phyloP scores from a whole-genome alignment of 2,888 invertebrate species.

The Iphiclides podalirius region DNA sequence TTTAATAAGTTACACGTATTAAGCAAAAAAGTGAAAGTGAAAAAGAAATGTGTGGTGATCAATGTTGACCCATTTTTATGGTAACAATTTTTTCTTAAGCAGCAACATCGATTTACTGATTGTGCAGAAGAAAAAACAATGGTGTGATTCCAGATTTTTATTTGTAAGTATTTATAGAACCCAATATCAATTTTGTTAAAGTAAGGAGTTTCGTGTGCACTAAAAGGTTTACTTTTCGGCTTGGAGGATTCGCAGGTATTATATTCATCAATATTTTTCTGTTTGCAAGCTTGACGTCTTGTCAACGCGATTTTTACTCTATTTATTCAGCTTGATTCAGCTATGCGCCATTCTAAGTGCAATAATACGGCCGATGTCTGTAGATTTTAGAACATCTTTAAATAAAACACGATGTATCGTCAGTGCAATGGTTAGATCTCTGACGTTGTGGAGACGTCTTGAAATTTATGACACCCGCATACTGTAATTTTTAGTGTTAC shows the following conservation, averaged over 20 bases:
- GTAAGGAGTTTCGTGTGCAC: conserved; percentile 52
- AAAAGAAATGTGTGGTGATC: conserved; percentile 31
- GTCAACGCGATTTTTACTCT: conserved; percentile 73
- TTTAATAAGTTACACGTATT: no score
- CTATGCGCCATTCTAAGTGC: conserved; percentile 76
- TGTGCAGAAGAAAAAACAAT: conserved; percentile 80
- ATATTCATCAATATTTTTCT: conserved; percentile 41
- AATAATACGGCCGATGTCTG: conserved; percentile 62
- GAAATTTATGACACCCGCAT: conserved; percentile 36
- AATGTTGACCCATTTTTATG: conserved; percentile 58
- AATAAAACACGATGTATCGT: conserved; percentile 47
- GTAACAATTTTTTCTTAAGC: conserved; percentile 46
- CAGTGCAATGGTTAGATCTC: conserved; percentile 49
- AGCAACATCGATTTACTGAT: conserved; percentile 70
- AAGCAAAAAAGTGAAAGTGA: conserved; percentile 12
- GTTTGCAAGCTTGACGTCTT: conserved; percentile 62
- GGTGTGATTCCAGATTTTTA: conserved; percentile 81
- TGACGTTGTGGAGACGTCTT: conserved; percentile 36
- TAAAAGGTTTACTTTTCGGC: conserved; percentile 45
- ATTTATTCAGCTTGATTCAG: conserved; percentile 73
- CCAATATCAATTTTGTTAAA: conserved; percentile 64
- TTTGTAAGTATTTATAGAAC: conserved; percentile 81
- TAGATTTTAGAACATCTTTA: conserved; percentile 57
- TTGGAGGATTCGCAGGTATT: conserved; percentile 56
- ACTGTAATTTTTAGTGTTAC: conserved; percentile 45